These are phyloP conservation scores for Orcinus orca DNA, from an alignment of 2,113 vertebrate species.

Conservation along the genomic window DNA sequence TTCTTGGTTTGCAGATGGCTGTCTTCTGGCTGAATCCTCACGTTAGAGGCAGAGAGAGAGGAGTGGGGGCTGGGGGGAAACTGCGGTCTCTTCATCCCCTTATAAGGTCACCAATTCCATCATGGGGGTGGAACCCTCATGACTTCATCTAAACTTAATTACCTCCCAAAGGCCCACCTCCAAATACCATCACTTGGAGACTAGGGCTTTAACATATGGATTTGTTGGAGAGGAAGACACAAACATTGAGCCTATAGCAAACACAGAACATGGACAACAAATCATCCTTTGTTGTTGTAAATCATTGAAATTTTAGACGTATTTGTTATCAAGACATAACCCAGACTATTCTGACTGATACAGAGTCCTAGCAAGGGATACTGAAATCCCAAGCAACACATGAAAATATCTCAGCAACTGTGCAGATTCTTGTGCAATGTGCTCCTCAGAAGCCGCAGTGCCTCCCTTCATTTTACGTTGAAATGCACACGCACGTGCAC, in stretches of 20 bases:
- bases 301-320: background rate
- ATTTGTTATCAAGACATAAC: background rate
- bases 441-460: background rate
- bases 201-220: background rate
- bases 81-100: background rate
- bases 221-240: background rate
- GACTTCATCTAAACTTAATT: background rate
- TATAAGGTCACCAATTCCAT: background rate
- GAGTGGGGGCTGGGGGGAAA: background rate
- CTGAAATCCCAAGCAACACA: background rate
- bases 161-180: background rate
- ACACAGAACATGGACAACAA: background rate
- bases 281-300: background rate
- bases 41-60: background rate
- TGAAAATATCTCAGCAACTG: background rate
- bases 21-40: background rate
- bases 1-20: background rate
- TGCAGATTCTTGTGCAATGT: background rate
- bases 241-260: background rate
- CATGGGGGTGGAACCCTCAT: background rate
- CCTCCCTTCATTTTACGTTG: background rate
- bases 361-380: background rate
- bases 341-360: background rate
- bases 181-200: background rate
- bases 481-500: background rate